Evolutionary conservation across 2,797 vertebrate species (phyloP), one percentile per base, ranked within the genome.

Genomic region (Holocentrus rufus): DNA sequence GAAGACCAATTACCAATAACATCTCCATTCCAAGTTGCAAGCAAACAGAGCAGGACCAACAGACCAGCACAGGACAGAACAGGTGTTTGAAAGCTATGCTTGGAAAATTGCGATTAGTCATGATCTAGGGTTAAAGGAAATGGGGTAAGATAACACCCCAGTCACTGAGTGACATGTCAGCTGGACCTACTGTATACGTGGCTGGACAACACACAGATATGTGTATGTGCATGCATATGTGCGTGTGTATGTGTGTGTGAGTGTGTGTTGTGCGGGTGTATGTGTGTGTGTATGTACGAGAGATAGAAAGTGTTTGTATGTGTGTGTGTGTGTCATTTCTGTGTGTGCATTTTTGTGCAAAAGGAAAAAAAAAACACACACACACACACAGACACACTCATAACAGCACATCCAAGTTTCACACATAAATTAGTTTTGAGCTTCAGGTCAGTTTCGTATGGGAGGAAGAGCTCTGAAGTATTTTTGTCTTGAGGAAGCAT

Each of bases 51-150:
- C 64, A 31, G 71, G 85, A 87, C 86, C 82, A 88, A 87, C 77
- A 79, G 79, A 85, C 86, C 66, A 18, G 39, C 84, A 81, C 81
- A 78, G 78, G 88, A 90, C 87, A 78, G 82, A 92, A 93, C 92
- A 93, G 93, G 91, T 94, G 93, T 89, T 80, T 85, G 82, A 76
- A 70, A 82, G 89, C 80, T 81, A 89, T 60, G 91, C 90, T 89
- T 89, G 85, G 84, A 90, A 69, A 92, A 93, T 92, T 56, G 90
- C 89, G 85, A 94, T 94, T 94, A 89, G 92, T 94, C 92, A 92
- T 92, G 91, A 93, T 89, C 70, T 69, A 30, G 89, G 88, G 90
- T 90, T 90, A 86, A 93, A 91, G 92, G 89, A 93, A 93, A 90
- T 88, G 89, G 85, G 86, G 92, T 93, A 93, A 93, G 89, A 89